Conservation (phyloP, 2,888 invertebrate genomes). For the Blomia tropicalis region DNA sequence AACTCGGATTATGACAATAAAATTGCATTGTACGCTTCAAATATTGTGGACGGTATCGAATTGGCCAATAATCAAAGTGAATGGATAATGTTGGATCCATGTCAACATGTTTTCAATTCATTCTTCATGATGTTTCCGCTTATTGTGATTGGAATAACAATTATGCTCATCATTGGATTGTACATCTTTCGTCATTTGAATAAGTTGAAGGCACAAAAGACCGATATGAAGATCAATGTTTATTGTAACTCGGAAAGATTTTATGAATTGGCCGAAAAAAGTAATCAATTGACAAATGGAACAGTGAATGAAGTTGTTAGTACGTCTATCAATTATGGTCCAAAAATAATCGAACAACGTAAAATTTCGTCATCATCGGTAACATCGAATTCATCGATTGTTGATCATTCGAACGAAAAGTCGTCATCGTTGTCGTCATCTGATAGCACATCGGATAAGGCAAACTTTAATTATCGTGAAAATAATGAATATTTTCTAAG, state of each 20-base stretch:
- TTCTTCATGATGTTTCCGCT: neutral
- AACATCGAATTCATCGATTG: neutral
- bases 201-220: neutral
- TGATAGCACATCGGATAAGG: neutral
- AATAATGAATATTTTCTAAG: slow-evolving; percentile 5
- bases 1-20: too few relatives aligned
- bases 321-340: neutral
- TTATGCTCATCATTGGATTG: neutral
- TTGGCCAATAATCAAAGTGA: neutral
- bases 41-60: neutral
- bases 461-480: neutral
- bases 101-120: neutral
- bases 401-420: slow-evolving; percentile 1
- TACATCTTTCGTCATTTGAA: neutral
- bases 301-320: too few relatives aligned
- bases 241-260: neutral
- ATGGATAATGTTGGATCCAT: neutral
- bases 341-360: neutral
- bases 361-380: neutral
- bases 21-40: neutral
- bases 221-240: neutral
- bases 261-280: neutral
- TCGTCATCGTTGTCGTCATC: neutral
- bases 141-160: neutral
- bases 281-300: too few relatives aligned